These are phyloP conservation scores for Diachasma alloeum DNA, from an alignment of 1,140 invertebrate genomes.

Conservation along the genomic window DNA sequence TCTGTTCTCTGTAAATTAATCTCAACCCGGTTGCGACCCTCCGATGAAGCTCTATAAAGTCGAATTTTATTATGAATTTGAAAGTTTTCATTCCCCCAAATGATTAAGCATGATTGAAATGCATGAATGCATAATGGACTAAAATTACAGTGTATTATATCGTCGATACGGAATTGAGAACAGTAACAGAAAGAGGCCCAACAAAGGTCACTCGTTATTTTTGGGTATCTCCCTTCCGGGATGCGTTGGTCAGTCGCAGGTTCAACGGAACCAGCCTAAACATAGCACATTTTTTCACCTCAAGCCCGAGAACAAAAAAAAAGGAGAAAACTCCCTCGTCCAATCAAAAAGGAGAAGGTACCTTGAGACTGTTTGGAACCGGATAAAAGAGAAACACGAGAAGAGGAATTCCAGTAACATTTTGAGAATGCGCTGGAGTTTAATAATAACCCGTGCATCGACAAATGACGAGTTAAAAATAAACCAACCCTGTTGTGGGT, in stretches of 20 bases:
- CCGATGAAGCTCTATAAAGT: too few species aligned
- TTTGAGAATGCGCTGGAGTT: conserved; percentile 13
- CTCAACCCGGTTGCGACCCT: too few species aligned
- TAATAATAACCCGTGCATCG: conserved; percentile 32
- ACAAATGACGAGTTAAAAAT: conserved; percentile 36
- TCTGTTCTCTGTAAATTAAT: too few species aligned
- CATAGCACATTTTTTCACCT: background rate
- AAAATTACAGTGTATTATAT: background rate
- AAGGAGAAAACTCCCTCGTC: background rate
- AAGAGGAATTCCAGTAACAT: background rate
- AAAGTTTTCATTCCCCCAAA: background rate
- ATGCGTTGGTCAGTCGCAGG: conserved; percentile 11
- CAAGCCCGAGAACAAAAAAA: background rate
- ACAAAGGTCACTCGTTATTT: background rate
- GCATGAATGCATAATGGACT: background rate
- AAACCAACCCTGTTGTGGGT: conserved; percentile 11
- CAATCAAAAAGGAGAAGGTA: too few species aligned
- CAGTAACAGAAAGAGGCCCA: background rate
- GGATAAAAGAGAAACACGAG: background rate
- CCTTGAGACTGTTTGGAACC: background rate
- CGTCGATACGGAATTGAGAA: conserved; percentile 6
- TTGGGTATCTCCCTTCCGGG: conserved; percentile 2
- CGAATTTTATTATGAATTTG: too few species aligned
- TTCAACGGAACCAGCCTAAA: conserved; percentile 1
- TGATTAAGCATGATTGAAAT: background rate